These are phyloP conservation scores for Ectobius pallidus DNA, from an alignment of 2,888 invertebrate genomes.

Conservation along the genomic window DNA sequence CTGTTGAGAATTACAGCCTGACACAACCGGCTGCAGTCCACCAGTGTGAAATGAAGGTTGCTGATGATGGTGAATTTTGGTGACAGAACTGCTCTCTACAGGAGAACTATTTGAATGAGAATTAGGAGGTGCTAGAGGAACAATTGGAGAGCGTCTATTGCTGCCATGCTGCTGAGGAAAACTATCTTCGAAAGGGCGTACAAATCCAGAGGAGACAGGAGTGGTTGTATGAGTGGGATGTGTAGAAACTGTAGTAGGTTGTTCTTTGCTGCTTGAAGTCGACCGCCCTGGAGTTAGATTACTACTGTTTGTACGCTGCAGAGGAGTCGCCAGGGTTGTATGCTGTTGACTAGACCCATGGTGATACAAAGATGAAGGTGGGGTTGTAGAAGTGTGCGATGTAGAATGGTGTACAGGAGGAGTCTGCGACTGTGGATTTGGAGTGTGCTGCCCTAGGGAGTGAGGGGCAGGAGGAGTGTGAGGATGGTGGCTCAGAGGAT, in stretches of 20 bases:
- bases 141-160: constrained; percentile 28
- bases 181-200: constrained; percentile 54
- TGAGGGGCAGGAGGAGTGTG: constrained; percentile 23
- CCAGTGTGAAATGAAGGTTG: constrained; percentile 8
- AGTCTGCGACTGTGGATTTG: constrained; percentile 13
- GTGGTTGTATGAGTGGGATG: neutral
- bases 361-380: constrained; percentile 46
- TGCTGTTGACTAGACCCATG: constrained; percentile 48
- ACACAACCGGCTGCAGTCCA: neutral
- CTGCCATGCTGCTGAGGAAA: constrained; percentile 39
- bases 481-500: constrained; percentile 24
- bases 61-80: neutral
- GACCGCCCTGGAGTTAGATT: constrained; percentile 47
- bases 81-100: neutral
- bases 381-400: constrained; percentile 47
- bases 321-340: constrained; percentile 47
- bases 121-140: constrained; percentile 1
- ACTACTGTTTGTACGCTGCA: constrained; percentile 44
- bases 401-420: constrained; percentile 51
- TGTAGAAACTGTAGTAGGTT: neutral
- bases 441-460: neutral
- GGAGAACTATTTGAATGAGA: constrained; percentile 2
- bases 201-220: constrained; percentile 47
- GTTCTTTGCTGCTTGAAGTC: constrained; percentile 32
- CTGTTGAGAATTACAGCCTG: neutral